These are phyloP conservation scores for Globodera rostochiensis DNA, from an alignment of 1,140 invertebrate genomes.

Conservation along the genomic window DNA sequence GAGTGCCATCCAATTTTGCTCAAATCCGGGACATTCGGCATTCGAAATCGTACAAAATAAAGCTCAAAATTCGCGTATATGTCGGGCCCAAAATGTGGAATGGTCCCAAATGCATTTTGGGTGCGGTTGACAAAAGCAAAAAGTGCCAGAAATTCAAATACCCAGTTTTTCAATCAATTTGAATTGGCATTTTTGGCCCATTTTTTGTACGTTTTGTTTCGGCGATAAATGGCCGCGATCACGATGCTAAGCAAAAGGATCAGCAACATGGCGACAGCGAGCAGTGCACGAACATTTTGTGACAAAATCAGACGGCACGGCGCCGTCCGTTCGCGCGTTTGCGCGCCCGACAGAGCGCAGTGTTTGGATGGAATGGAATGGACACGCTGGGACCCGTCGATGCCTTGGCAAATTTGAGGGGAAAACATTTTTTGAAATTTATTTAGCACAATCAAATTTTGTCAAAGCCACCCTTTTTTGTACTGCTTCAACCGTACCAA, in stretches of 20 bases:
- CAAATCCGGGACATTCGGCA: too few species aligned
- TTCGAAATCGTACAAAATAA: too few species aligned
- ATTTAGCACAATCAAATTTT: too few species aligned
- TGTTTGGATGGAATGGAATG: conserved; percentile 69
- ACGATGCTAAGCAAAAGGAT: conserved; percentile 42
- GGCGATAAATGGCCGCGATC: conserved; percentile 47
- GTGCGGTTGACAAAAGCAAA: too few species aligned
- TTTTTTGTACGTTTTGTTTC: conserved; percentile 48
- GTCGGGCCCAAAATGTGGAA: too few species aligned
- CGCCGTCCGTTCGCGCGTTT: conserved; percentile 49
- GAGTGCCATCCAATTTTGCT: not conserved
- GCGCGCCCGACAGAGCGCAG: conserved; percentile 49
- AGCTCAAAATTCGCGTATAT: too few species aligned
- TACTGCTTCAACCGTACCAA: too few species aligned
- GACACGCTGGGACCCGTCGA: conserved; percentile 69
- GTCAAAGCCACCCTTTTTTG: too few species aligned
- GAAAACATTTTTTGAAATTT: not conserved
- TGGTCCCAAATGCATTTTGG: too few species aligned
- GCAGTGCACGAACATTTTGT: conserved; percentile 38
- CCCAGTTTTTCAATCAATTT: too few species aligned
- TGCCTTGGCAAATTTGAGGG: conserved; percentile 50
- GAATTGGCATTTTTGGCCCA: not conserved
- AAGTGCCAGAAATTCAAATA: too few species aligned
- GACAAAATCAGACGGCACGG: conserved; percentile 39
- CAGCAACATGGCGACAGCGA: conserved; percentile 41